Percentiles rank a stretch among this genome's conserved stretches.
Conservation (phyloP, 1,140 invertebrate genomes). For the Drosophila tristis region DNA sequence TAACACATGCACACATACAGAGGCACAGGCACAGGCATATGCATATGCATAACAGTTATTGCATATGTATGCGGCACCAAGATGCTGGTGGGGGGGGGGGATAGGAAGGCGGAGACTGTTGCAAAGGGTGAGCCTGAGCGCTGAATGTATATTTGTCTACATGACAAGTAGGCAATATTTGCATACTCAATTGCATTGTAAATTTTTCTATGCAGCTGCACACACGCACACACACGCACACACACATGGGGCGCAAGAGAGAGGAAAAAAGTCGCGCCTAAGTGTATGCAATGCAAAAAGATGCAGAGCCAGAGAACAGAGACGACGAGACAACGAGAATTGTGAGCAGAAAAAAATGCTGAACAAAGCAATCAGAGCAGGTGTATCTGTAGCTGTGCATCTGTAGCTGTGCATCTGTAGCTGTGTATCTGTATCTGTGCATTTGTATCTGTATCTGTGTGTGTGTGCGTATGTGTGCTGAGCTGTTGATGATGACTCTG, state of each 20-base stretch:
- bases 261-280: conserved; percentile 68
- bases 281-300: conserved; percentile 75
- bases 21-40: conserved; percentile 22
- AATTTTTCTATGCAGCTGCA: conserved; percentile 74
- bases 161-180: conserved; percentile 83
- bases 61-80: conserved; percentile 28
- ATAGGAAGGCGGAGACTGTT: neutral
- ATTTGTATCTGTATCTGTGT: conserved; percentile 11
- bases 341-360: conserved; percentile 73
- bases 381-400: conserved; percentile 34
- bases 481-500: conserved; percentile 60
- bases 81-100: too few species aligned
- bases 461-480: conserved; percentile 18
- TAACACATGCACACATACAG: conserved; percentile 56
- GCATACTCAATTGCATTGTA: conserved; percentile 83
- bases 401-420: conserved; percentile 14
- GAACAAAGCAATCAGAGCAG: conserved; percentile 81
- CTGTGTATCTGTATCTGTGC: conserved; percentile 24
- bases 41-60: conserved; percentile 11
- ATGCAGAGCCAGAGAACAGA: conserved; percentile 48
- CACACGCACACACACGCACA: conserved; percentile 16
- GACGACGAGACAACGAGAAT: conserved; percentile 61
- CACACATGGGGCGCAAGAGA: conserved; percentile 1
- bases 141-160: conserved; percentile 69
- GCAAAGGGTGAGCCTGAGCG: conserved; percentile 4